phyloP scores from a whole-genome alignment of 2,797 vertebrate species.

The Alosa sapidissima region DNA sequence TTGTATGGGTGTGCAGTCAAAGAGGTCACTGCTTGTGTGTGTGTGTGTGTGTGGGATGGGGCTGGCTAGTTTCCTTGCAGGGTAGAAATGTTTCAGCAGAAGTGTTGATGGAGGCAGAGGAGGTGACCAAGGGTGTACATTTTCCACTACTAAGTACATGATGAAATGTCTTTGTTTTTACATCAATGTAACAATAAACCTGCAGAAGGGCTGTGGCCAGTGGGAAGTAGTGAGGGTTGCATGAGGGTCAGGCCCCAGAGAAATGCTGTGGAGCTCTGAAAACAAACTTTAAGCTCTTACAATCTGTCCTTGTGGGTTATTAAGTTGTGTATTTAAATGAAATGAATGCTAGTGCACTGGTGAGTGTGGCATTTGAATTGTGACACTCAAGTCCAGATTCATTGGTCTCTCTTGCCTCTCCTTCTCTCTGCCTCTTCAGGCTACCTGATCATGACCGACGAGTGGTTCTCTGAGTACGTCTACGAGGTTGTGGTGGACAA shows the following conservation, averaged over 20 bases:
- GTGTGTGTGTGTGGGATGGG: neutral
- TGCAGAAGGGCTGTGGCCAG: slow-evolving; percentile 22
- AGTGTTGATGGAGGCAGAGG: neutral
- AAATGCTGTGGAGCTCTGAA: slow-evolving; percentile 6
- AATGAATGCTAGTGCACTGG: neutral
- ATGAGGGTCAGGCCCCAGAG: neutral
- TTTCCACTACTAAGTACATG: neutral
- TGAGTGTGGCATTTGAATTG: neutral
- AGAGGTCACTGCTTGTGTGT: slow-evolving; percentile 1
- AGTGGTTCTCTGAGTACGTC: slow-evolving; percentile 97
- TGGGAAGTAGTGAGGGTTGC: neutral
- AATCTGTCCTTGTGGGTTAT: neutral
- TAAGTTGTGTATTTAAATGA: neutral
- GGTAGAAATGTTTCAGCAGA: neutral
- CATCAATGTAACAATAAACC: neutral
- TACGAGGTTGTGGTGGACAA: slow-evolving; percentile 97
- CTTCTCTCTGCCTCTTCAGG: slow-evolving; percentile 66
- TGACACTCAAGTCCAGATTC: neutral
- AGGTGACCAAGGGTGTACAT: slow-evolving; percentile 35
- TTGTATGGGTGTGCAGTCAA: slow-evolving; percentile 11
- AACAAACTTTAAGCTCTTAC: neutral
- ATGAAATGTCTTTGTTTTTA: neutral
- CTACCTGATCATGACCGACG: slow-evolving; percentile 97
- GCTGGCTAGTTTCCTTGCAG: neutral
- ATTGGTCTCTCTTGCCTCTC: neutral